Base-by-base conservation (phyloP, 2,797 vertebrate genomes). In the Danio tinwini region DNA sequence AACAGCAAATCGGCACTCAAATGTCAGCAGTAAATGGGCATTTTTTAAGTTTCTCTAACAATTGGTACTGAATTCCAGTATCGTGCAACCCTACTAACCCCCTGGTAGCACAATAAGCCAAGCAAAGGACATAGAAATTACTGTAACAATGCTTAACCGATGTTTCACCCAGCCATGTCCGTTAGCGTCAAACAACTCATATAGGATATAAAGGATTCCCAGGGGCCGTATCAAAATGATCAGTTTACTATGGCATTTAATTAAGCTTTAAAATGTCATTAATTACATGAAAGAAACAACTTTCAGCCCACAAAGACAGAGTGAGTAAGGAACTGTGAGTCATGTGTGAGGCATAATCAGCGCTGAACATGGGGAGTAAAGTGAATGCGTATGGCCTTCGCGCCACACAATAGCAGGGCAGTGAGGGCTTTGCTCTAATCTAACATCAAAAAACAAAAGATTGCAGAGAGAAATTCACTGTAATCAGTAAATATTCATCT, bases 151-250 rank as follows among this genome's bases (percentile, higher is more conserved):
- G 87, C 87, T 85, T 86, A 40, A 87, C 77, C 74, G 67, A 84
- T 89, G 88, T 70, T 83, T 82, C 73, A 76, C 69, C 76, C 84
- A 78, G 74, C 39, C 42, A 53, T 81, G 86, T 77, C 16, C 71
- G 86, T 87, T 80, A 79, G 85, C 64, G 65, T 64, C 84, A 86
- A 67, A 59, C 55, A 82, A 87, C 87, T 89, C 80, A 68, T 77
- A 87, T 44, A 67, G 84, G 90, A 86, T 88, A 83, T 84, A 85
- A 83, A 85, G 82, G 80, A 89, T 81, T 73, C 83, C 89, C 82
- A 86, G 81, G 74, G 89, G 86, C 76, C 77, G 84, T 87, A 88
- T 89, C 52, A 85, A 84, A 91, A 91, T 89, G 88, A 92, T 88
- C 81, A 83, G 78, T 84, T 83, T 87, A 84, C 78, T 88, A 70